Base-by-base conservation (phyloP, 2,888 invertebrate species). In the Caenorhabditis angaria region DNA sequence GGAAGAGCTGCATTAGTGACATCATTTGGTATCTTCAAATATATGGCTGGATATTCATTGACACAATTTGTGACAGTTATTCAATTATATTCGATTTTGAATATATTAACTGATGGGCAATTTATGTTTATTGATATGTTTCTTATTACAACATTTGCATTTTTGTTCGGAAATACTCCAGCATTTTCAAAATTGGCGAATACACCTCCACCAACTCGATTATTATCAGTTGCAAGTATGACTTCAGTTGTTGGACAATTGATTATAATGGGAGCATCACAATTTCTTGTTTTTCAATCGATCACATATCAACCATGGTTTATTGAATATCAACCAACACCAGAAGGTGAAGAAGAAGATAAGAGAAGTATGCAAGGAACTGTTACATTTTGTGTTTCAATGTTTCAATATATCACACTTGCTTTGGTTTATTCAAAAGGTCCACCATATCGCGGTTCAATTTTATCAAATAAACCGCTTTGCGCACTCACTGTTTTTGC, bases 11-110 rank as follows among this genome's bases (percentile, higher is more conserved):
- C 97, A 0, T 90, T 99, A 6, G 93, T 95, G 32, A 97, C 97
- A 0, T 94, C 94, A 51, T 97, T 97, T 89, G 96, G 96, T 1
- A 93, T 97, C 82, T 97, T 99, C 90, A 97, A 97, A 86, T 97
- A 95, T 90, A 97, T 97, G 97, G 94, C 96, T 0, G 92, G 94
- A 0, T 97, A 97, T 89, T 87, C 86, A 35, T 69, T 95, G 54
- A 94, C 94, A 61, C 95, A 95, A 90, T 95, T 91, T 82, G 85
- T 89, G 14, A 89, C 90, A 59, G 90, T 91, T 32, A 88, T 90
- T 72, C 88, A 91, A 47, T 86, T 91, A 2, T 91, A 91, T 83
- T 89, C 82, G 81, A 80, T 88, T 61, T 80, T 78, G 32, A 86
- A 86, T 27, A 87, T 85, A 69, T 76, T 87, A 24, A 82, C 84